Percentiles rank a stretch among this genome's conserved stretches.
Evolutionary conservation across 2,797 vertebrate species (phyloP).

Genomic region (Oryzias sinensis): DNA sequence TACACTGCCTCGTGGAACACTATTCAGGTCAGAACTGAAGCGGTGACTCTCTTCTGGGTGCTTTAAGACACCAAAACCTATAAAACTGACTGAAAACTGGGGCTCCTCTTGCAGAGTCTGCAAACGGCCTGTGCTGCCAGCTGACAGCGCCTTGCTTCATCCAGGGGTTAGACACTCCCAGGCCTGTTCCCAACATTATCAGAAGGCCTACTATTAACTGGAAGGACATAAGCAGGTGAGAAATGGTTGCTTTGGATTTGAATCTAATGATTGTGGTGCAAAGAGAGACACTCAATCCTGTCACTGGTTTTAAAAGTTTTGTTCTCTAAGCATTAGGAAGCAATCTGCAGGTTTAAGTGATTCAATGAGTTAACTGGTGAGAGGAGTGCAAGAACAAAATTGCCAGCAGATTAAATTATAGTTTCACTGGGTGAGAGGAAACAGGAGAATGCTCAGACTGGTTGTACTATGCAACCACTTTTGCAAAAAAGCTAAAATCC

Average conservation of each 20-base stretch:
- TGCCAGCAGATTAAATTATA: conserved; percentile 9
- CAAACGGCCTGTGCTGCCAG: conserved; percentile 78
- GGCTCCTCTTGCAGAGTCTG: conserved; percentile 63
- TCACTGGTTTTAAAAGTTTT: background rate
- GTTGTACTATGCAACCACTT: no score
- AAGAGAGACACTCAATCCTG: conserved; percentile 27
- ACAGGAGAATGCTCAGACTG: background rate
- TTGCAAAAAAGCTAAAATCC: background rate
- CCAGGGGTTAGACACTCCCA: conserved; percentile 14
- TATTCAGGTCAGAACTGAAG: conserved; percentile 77
- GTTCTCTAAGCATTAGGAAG: no score
- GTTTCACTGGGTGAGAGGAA: background rate
- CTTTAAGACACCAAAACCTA: background rate
- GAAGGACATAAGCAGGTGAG: conserved; percentile 85
- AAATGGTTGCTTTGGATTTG: conserved; percentile 71
- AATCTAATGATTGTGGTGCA: conserved; percentile 44
- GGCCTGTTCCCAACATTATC: conserved; percentile 45
- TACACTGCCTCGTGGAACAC: conserved; percentile 82
- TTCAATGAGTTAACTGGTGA: conserved; percentile 3
- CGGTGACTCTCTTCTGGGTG: background rate
- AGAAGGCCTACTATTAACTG: conserved; percentile 79
- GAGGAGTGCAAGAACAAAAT: conserved; percentile 1
- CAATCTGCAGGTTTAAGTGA: no score
- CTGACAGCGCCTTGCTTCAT: conserved; percentile 79
- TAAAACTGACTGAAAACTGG: background rate